phyloP scores from a whole-genome alignment of 1,140 invertebrate genomes.

The Pteromalus puparum region DNA sequence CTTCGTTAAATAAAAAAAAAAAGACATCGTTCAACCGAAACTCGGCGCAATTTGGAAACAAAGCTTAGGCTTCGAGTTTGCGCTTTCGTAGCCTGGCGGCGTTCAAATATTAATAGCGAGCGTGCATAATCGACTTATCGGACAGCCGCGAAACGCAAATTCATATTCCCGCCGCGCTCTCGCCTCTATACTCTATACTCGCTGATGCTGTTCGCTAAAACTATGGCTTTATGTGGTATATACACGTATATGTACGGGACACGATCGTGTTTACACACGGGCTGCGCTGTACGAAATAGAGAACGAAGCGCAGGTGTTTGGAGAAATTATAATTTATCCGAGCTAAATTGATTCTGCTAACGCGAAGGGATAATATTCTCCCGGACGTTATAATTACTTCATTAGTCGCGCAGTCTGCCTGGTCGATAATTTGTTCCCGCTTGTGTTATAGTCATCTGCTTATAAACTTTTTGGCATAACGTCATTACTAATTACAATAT shows the following conservation, averaged over 20 bases:
- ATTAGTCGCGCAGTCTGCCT: too few species aligned
- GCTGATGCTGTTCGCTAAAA: neutral
- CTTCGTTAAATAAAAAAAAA: too few species aligned
- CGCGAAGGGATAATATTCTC: neutral
- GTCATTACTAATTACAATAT: too few species aligned
- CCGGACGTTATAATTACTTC: neutral
- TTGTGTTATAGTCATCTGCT: too few species aligned
- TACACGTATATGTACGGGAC: too few species aligned
- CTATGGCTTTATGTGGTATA: neutral
- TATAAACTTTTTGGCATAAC: too few species aligned
- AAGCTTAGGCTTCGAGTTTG: neutral
- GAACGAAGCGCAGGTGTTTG: neutral
- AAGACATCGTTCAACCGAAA: neutral
- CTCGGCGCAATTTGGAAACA: neutral
- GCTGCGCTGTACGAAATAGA: neutral
- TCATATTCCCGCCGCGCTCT: slow-evolving; percentile 14
- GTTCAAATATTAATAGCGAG: slow-evolving; percentile 27
- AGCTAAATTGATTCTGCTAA: neutral
- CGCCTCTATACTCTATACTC: neutral
- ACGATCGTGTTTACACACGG: neutral
- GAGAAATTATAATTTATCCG: neutral
- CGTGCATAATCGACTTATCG: slow-evolving; percentile 22
- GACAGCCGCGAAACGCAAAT: slow-evolving; percentile 15
- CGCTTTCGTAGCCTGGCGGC: neutral
- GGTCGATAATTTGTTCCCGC: too few species aligned